A percentile compares a stretch with the other conserved stretches of the same genome.
These are phyloP conservation scores for Pogonophryne albipinna DNA, from an alignment of 2,797 vertebrate genomes.

Conservation along the genomic window DNA sequence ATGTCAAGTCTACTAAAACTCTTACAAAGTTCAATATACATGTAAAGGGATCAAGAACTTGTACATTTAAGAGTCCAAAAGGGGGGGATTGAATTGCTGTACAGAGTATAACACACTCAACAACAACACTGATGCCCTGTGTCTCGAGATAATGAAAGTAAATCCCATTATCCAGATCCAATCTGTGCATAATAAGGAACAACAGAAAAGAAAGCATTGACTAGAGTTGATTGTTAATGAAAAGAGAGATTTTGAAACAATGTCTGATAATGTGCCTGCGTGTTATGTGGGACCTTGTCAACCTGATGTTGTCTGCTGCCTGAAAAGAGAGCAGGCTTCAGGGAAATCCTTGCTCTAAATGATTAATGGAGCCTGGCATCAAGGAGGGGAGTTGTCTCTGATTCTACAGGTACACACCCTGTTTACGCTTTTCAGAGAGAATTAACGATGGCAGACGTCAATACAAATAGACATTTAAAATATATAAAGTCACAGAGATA, in stretches of 20 bases:
- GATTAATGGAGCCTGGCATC: conserved; percentile 71
- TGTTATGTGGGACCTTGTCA: conserved; percentile 57
- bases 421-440: conserved; percentile 28
- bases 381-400: conserved; percentile 56
- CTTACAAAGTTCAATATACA: neutral
- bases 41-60: conserved; percentile 5
- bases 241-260: conserved; percentile 40
- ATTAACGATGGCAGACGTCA: conserved; percentile 37
- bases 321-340: conserved; percentile 58
- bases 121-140: conserved; percentile 20
- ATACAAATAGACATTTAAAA: neutral
- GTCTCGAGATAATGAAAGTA: neutral
- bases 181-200: conserved; percentile 20
- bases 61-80: conserved; percentile 23
- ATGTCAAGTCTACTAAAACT: neutral
- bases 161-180: conserved; percentile 3
- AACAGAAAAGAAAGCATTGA: conserved; percentile 20
- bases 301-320: conserved; percentile 66
- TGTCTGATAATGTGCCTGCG: conserved; percentile 61
- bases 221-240: conserved; percentile 29
- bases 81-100: conserved; percentile 6
- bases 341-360: conserved; percentile 73
- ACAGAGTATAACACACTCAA: conserved; percentile 31
- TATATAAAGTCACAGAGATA: conserved; percentile 4
- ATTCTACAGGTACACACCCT: conserved; percentile 64